phyloP scores from a whole-genome alignment of 2,888 invertebrate genomes.

The Cabera pusaria region DNA sequence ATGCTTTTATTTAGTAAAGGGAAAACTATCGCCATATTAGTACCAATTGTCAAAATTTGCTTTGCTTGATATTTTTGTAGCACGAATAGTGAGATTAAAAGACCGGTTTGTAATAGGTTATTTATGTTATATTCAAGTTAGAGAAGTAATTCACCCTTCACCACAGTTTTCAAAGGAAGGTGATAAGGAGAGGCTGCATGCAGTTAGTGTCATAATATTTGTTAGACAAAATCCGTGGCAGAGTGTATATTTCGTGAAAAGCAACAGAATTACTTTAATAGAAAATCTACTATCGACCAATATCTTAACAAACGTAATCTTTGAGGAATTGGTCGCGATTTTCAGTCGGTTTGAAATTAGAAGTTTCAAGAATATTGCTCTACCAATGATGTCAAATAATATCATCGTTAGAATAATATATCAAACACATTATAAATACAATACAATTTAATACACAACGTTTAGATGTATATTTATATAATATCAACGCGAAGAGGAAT shows the following conservation, averaged over 20 bases:
- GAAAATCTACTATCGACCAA: neutral
- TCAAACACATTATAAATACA: constrained; percentile 19
- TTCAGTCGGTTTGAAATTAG: too few relatives aligned
- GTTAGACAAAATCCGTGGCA: constrained; percentile 45
- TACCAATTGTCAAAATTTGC: too few relatives aligned
- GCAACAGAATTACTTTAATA: too few relatives aligned
- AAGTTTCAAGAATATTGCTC: constrained; percentile 4
- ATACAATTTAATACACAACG: constrained; percentile 30
- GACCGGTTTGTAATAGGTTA: too few relatives aligned
- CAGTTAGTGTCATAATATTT: constrained; percentile 48
- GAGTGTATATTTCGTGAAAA: constrained; percentile 2
- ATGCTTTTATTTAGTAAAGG: too few relatives aligned
- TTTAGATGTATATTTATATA: constrained; percentile 23
- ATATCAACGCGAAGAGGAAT: constrained; percentile 36
- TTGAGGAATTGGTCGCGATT: too few relatives aligned
- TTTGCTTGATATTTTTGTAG: too few relatives aligned
- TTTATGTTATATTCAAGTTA: too few relatives aligned
- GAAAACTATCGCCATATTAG: too few relatives aligned
- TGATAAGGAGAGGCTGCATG: constrained; percentile 59
- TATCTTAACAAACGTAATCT: constrained; percentile 4
- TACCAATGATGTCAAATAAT: constrained; percentile 2
- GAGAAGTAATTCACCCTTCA: too few relatives aligned
- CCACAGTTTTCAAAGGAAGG: constrained; percentile 62
- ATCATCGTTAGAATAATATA: neutral
- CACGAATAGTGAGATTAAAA: too few relatives aligned